A percentile compares a stretch with the other conserved stretches of the same genome.
Conservation (phyloP, 2,888 invertebrate species). For the Machimus atricapillus region DNA sequence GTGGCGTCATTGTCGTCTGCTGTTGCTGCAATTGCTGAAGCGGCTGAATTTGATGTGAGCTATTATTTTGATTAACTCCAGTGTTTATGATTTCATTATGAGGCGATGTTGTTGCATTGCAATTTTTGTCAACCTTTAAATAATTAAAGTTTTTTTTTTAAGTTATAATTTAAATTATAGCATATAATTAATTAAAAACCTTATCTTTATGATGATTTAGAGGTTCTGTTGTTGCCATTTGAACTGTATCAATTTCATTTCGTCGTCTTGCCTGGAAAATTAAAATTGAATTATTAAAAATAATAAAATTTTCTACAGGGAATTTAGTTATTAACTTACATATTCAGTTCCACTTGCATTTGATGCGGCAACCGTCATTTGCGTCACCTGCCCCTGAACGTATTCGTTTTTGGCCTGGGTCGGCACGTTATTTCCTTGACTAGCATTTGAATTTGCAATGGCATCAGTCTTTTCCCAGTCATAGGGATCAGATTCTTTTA, state of each 20-base stretch:
- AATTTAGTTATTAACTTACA: conserved; percentile 50
- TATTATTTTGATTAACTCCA: conserved; percentile 55
- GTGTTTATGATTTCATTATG: conserved; percentile 54
- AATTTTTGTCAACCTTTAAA: conserved; percentile 70
- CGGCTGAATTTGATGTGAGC: conserved; percentile 57
- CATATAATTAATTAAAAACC: conserved; percentile 50
- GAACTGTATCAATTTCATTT: conserved; percentile 70
- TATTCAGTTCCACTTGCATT: conserved; percentile 62
- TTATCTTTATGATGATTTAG: conserved; percentile 65
- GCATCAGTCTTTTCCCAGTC: conserved; percentile 87
- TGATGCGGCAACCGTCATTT: conserved; percentile 63
- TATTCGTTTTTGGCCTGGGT: conserved; percentile 57
- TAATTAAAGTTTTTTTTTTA: no score
- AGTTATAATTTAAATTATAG: no score
- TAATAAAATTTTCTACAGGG: neutral
- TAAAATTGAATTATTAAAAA: conserved; percentile 29
- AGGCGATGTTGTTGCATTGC: conserved; percentile 69
- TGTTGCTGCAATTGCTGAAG: conserved; percentile 51
- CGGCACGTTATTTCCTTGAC: conserved; percentile 59
- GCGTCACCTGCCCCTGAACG: conserved; percentile 58
- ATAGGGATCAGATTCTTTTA: conserved; percentile 88
- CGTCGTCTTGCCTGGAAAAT: conserved; percentile 67
- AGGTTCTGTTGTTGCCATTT: conserved; percentile 69
- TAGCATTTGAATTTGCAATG: conserved; percentile 51
- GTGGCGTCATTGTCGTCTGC: neutral